Evolutionary conservation across 2,113 vertebrate species (phyloP).

Genomic region (Seriola dumerili): DNA sequence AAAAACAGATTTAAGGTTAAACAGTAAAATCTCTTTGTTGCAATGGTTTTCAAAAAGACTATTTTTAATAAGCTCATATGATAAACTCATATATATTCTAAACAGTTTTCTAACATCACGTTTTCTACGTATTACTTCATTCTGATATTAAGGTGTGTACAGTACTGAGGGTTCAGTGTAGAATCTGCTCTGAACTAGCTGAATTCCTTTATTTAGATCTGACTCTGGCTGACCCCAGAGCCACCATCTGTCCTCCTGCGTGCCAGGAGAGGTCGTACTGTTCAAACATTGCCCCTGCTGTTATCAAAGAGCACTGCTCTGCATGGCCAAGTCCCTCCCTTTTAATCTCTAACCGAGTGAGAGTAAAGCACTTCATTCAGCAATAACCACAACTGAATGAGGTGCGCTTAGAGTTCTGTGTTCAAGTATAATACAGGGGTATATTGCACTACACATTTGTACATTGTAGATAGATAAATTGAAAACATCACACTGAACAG

Average conservation of each 20-base stretch:
- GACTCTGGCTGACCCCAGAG: conserved; percentile 44
- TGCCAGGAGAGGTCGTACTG: conserved; percentile 49
- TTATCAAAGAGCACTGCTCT: conserved; percentile 39
- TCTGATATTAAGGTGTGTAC: neutral
- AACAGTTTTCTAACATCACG: neutral
- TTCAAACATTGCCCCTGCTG: conserved; percentile 34
- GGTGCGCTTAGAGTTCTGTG: neutral
- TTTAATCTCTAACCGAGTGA: conserved; percentile 28
- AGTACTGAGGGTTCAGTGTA: neutral
- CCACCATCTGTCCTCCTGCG: conserved; percentile 65
- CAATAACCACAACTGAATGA: neutral
- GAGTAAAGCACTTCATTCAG: neutral
- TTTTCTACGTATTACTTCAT: neutral
- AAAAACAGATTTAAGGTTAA: too few species aligned
- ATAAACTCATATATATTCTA: neutral
- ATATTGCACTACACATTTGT: neutral
- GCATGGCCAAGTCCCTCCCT: neutral
- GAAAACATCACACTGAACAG: neutral
- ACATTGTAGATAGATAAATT: neutral
- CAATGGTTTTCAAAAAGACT: too few species aligned
- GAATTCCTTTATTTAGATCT: conserved; percentile 51
- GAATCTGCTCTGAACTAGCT: neutral
- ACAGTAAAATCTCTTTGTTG: too few species aligned
- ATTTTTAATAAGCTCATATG: too few species aligned
- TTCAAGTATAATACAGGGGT: too few species aligned